phyloP scores from a whole-genome alignment of 2,888 invertebrate species.

The Kuschelorhynchus macadamiae region DNA sequence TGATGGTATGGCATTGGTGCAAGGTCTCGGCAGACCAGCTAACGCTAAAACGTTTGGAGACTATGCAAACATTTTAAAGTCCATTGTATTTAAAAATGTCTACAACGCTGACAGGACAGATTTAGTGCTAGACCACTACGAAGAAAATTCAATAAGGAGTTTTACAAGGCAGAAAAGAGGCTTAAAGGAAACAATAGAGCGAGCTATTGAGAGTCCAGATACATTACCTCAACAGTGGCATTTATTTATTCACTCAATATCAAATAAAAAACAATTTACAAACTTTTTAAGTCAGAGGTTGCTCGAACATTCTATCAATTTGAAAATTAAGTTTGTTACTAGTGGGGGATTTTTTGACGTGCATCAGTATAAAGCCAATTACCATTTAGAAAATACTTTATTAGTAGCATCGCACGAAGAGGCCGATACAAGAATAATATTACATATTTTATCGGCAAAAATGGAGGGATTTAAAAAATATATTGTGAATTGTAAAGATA shows the following conservation, averaged over 20 bases:
- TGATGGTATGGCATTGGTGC: constrained; percentile 9
- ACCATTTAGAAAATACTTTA: not conserved
- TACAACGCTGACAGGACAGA: not conserved
- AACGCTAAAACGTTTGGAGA: constrained; percentile 14
- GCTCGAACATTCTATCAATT: constrained; percentile 9
- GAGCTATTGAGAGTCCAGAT: not conserved
- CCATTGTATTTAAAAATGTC: not conserved
- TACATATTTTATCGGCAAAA: constrained; percentile 40
- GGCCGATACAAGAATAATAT: constrained; percentile 1
- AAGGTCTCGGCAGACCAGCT: constrained; percentile 4
- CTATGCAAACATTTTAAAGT: not conserved
- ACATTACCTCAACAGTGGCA: not conserved
- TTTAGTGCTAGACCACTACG: not conserved
- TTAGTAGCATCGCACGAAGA: constrained; percentile 6
- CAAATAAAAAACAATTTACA: not conserved
- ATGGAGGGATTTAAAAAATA: constrained; percentile 30
- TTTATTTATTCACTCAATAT: not conserved
- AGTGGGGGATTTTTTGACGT: constrained; percentile 39
- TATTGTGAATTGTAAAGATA: constrained; percentile 39
- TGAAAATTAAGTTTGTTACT: constrained; percentile 25
- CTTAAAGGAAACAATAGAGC: not conserved
- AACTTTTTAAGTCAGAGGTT: not conserved
- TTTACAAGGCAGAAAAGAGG: constrained; percentile 6
- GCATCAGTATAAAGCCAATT: constrained; percentile 39
- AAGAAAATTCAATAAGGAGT: not conserved